Evolutionary conservation across 1,140 invertebrate genomes (phyloP).

Genomic region (Argopecten irradians): DNA sequence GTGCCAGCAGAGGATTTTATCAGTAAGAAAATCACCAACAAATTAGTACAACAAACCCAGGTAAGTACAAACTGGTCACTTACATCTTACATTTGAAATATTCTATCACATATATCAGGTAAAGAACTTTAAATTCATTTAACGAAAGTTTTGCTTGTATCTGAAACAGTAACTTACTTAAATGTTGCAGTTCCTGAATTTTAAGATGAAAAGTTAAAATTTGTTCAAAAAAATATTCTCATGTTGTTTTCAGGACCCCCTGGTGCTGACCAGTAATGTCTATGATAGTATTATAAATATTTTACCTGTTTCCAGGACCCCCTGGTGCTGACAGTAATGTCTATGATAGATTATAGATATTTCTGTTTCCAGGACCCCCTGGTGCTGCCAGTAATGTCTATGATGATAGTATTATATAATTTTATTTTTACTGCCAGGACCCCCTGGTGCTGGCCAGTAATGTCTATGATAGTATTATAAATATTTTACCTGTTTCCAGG

Average conservation of each 20-base stretch:
- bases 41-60: constrained; percentile 88
- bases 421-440: constrained; percentile 97
- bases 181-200: neutral
- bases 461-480: too few species aligned
- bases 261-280: too few species aligned
- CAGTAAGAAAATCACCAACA: constrained; percentile 96
- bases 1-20: constrained; percentile 87
- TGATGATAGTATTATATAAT: constrained; percentile 95
- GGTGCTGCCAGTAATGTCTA: constrained; percentile 92
- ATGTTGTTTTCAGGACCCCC: too few species aligned
- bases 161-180: too few species aligned
- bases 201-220: neutral
- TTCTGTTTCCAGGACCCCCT: constrained; percentile 85
- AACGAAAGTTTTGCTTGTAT: too few species aligned
- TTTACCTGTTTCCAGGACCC: too few species aligned
- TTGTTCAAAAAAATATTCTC: neutral
- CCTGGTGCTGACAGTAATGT: constrained; percentile 9
- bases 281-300: too few species aligned
- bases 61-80: constrained; percentile 57
- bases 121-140: too few species aligned
- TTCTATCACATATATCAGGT: neutral
- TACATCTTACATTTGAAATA: neutral
- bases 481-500: too few species aligned
- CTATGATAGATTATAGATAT: too few species aligned
- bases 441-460: constrained; percentile 97